Conservation (phyloP, 2,113 vertebrate species). For the Oryzias woworae region DNA sequence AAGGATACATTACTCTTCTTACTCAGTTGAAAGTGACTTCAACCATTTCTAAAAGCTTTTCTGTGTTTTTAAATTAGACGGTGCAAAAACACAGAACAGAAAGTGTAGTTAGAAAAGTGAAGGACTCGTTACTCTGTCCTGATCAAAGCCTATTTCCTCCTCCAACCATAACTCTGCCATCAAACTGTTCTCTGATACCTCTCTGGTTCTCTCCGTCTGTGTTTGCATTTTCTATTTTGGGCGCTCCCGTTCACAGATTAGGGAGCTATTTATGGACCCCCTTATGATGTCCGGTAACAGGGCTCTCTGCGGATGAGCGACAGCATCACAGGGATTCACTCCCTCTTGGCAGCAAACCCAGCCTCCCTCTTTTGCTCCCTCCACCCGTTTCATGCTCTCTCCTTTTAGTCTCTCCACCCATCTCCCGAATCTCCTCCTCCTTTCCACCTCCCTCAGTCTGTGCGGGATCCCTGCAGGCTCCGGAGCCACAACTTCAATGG, state of each 20-base stretch:
- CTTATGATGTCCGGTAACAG: slow-evolving; percentile 61
- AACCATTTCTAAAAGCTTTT: too few species aligned
- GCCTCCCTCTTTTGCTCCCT: slow-evolving; percentile 13
- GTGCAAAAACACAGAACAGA: neutral
- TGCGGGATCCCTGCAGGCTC: slow-evolving; percentile 41
- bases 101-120: too few species aligned
- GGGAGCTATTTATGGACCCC: slow-evolving; percentile 67
- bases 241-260: slow-evolving; percentile 63
- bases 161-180: slow-evolving; percentile 1
- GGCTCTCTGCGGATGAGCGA: slow-evolving; percentile 40
- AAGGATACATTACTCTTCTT: neutral
- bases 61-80: neutral
- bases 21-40: too few species aligned
- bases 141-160: neutral
- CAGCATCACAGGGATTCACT: slow-evolving; percentile 60
- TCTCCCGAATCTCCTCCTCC: slow-evolving; percentile 24
- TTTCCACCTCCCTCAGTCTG: slow-evolving; percentile 9
- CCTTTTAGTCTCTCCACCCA: slow-evolving; percentile 38
- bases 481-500: slow-evolving; percentile 43
- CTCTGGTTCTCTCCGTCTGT: slow-evolving; percentile 18
- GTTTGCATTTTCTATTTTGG: slow-evolving; percentile 68
- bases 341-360: slow-evolving; percentile 50
- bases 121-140: too few species aligned
- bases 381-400: slow-evolving; percentile 6
- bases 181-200: slow-evolving; percentile 11